phyloP scores from a whole-genome alignment of 2,797 vertebrate genomes.

The Sternotherus odoratus region DNA sequence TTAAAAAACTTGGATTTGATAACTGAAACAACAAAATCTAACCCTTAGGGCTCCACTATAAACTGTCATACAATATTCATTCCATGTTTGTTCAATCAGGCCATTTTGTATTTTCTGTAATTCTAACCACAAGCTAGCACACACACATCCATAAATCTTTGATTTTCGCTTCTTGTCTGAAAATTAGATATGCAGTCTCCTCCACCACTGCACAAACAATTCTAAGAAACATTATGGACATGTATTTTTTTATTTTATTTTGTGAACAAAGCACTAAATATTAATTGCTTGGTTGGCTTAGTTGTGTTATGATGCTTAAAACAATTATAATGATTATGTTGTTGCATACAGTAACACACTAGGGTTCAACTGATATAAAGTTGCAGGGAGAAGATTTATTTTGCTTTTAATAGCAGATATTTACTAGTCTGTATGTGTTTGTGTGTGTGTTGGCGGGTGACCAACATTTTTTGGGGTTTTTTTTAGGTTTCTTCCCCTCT shows the following conservation, averaged over 20 bases:
- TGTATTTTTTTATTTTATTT: neutral
- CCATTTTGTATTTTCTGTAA: neutral
- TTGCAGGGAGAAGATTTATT: rapidly evolving
- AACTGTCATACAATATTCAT: neutral
- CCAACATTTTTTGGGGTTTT: neutral
- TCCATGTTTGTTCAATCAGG: neutral
- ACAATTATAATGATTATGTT: conserved; percentile 2
- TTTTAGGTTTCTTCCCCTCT: neutral
- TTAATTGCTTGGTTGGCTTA: conserved; percentile 29
- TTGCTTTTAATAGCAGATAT: neutral
- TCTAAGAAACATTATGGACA: conserved; percentile 43
- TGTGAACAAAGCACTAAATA: conserved; percentile 29
- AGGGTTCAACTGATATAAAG: neutral
- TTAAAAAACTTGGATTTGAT: neutral
- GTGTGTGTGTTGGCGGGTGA: neutral
- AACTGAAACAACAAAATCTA: neutral
- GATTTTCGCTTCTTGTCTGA: conserved; percentile 12
- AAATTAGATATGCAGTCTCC: conserved; percentile 2
- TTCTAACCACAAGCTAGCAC: neutral
- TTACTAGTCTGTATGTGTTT: neutral
- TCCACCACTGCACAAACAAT: conserved; percentile 42
- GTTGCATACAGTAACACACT: neutral
- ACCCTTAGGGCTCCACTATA: neutral
- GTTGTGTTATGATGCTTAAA: neutral
- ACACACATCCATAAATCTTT: conserved; percentile 38